Evolutionary conservation across 1,140 invertebrate genomes (phyloP).

Genomic region (Euborellia annulipes): DNA sequence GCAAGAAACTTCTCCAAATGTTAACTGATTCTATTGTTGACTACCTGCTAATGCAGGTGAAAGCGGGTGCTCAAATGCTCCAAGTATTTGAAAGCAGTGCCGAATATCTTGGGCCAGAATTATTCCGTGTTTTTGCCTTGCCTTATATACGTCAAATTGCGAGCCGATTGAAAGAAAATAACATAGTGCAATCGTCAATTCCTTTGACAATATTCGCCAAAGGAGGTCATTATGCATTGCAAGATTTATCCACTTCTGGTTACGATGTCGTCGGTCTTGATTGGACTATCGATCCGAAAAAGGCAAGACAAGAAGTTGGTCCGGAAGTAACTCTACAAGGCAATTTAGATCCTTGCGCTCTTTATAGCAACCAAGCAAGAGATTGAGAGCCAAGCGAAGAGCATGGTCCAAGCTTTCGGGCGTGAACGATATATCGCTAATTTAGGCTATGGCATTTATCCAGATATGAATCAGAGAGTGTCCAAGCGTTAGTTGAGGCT

Average conservation of each 20-base stretch:
- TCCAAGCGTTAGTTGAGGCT: conserved; percentile 70
- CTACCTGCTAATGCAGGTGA: conserved; percentile 80
- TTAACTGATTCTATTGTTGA: conserved; percentile 73
- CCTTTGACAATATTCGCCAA: conserved; percentile 92
- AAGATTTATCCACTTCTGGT: conserved; percentile 54
- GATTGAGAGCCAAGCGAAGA: conserved; percentile 41
- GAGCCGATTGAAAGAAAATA: conserved; percentile 43
- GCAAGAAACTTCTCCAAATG: conserved; percentile 57
- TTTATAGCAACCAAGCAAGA: conserved; percentile 61
- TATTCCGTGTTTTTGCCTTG: conserved; percentile 60
- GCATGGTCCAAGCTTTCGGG: conserved; percentile 79
- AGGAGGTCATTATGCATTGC: conserved; percentile 73
- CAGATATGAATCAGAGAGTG: conserved; percentile 68
- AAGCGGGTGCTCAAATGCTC: conserved; percentile 73
- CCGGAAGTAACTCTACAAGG: conserved; percentile 77
- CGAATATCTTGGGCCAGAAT: conserved; percentile 65
- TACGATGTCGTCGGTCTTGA: conserved; percentile 90
- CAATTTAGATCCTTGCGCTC: conserved; percentile 88
- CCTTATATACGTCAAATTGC: conserved; percentile 66
- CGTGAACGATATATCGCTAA: conserved; percentile 87
- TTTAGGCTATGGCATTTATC: conserved; percentile 94
- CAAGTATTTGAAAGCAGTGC: conserved; percentile 96
- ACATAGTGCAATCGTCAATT: conserved; percentile 32
- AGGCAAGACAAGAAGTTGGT: conserved; percentile 53
- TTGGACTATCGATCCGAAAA: conserved; percentile 77